Percentiles rank a stretch among this genome's conserved stretches.
These are phyloP conservation scores for Ferdinandea cuprea DNA, from an alignment of 2,888 invertebrate species.

Conservation along the genomic window DNA sequence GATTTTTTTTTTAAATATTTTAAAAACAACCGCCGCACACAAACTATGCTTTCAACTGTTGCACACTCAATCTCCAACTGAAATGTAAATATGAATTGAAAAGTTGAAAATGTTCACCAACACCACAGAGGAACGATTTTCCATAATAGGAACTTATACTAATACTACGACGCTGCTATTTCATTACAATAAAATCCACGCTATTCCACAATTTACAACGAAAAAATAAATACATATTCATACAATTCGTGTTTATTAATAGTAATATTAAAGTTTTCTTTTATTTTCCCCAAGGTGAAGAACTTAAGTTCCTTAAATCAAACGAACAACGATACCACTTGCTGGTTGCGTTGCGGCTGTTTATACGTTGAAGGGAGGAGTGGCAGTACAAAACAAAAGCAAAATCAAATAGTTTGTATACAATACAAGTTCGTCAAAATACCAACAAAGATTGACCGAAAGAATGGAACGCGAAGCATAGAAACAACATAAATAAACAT, in stretches of 20 bases:
- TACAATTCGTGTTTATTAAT: conserved; percentile 28
- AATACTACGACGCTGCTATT: conserved; percentile 7
- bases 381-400: neutral
- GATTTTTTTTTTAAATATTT: neutral
- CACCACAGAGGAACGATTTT: conserved; percentile 6
- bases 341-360: neutral
- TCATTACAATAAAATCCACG: neutral
- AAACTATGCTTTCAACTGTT: conserved; percentile 29
- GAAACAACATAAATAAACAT: neutral
- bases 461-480: neutral
- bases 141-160: conserved; percentile 4
- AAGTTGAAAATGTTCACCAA: conserved; percentile 6
- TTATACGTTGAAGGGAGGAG: conserved; percentile 9
- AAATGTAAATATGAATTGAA: neutral
- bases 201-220: conserved; percentile 13
- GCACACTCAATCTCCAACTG: conserved; percentile 36
- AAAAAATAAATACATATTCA: neutral
- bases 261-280: conserved; percentile 22
- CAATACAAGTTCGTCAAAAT: neutral
- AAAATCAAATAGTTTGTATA: neutral
- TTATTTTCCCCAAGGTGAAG: conserved; percentile 35
- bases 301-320: conserved; percentile 38
- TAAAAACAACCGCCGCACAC: conserved; percentile 8
- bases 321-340: neutral
- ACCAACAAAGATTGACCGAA: neutral